Percentiles rank a stretch among this genome's conserved stretches.
These are phyloP conservation scores for Lophius americanus DNA, from an alignment of 2,797 vertebrate species.

Conservation along the genomic window DNA sequence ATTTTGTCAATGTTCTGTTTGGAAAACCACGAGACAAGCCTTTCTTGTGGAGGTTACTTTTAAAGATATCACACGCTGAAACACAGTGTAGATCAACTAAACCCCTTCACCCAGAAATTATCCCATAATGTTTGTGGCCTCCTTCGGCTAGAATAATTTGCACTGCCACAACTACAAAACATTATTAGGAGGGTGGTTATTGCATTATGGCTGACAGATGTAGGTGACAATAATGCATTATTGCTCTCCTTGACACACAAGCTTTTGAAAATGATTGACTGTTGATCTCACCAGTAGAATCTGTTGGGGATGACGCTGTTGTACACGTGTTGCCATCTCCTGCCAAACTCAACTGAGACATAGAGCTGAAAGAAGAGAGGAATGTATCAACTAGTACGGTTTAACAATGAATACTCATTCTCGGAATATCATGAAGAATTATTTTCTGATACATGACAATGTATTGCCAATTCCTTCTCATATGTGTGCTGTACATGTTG, in stretches of 20 bases:
- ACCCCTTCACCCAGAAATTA: no score
- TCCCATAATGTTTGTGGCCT: no score
- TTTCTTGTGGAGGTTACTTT: no score
- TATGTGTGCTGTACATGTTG: conserved; percentile 25
- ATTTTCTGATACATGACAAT: conserved; percentile 35
- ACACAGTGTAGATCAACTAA: no score
- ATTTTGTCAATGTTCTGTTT: no score
- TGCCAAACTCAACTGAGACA: conserved; percentile 94
- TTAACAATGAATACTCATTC: conserved; percentile 30
- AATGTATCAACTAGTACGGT: conserved; percentile 47
- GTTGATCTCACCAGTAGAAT: conserved; percentile 92
- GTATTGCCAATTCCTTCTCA: conserved; percentile 45
- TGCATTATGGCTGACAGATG: no score
- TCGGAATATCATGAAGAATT: conserved; percentile 29
- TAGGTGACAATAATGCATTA: no score
- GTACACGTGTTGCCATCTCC: conserved; percentile 92
- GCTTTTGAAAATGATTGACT: conserved; percentile 17
- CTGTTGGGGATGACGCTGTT: conserved; percentile 90
- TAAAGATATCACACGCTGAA: no score
- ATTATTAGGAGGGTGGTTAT: no score
- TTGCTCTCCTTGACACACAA: conserved; percentile 16
- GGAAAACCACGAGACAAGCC: no score
- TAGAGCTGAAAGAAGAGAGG: conserved; percentile 85
- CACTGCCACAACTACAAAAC: no score
- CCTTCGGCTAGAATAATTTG: no score